Percentiles rank a stretch among this genome's conserved stretches.
These are phyloP conservation scores for Chrysina gloriosa DNA, from an alignment of 2,888 invertebrate genomes.

Conservation along the genomic window DNA sequence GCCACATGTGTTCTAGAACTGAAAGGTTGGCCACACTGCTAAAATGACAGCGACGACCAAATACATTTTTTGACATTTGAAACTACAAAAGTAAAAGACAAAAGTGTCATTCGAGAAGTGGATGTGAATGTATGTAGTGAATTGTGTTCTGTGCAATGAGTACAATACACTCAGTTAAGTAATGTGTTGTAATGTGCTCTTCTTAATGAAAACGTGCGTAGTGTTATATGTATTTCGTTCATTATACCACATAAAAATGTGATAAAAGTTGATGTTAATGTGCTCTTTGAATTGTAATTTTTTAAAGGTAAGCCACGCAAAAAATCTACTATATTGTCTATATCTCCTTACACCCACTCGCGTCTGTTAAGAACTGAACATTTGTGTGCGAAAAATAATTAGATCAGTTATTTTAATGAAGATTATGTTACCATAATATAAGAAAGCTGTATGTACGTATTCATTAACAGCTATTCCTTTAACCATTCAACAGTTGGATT, in stretches of 20 bases:
- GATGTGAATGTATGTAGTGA: conserved; percentile 2
- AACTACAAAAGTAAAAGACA: neutral
- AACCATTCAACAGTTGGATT: neutral
- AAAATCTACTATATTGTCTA: conserved; percentile 9
- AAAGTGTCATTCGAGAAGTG: conserved; percentile 32
- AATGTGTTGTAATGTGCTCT: conserved; percentile 6
- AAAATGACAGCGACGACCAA: conserved; percentile 25
- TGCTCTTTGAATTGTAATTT: conserved; percentile 1
- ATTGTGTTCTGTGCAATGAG: conserved; percentile 2
- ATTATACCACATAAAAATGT: conserved; percentile 23
- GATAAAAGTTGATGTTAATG: conserved; percentile 14
- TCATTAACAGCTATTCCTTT: neutral
- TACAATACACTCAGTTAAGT: conserved; percentile 3
- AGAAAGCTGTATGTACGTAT: no score
- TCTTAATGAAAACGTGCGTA: conserved; percentile 6
- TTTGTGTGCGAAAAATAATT: neutral
- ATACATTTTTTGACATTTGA: conserved; percentile 36
- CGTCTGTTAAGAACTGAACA: conserved; percentile 4
- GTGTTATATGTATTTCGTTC: neutral
- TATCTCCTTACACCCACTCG: neutral
- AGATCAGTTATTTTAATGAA: neutral
- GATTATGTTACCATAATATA: neutral
- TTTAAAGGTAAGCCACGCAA: conserved; percentile 26
- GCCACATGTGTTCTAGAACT: conserved; percentile 41
- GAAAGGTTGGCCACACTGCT: conserved; percentile 29